Evolutionary conservation across 2,888 invertebrate species (phyloP), one percentile per base, ranked within the genome.

Genomic region (Luffia ferchaultella): DNA sequence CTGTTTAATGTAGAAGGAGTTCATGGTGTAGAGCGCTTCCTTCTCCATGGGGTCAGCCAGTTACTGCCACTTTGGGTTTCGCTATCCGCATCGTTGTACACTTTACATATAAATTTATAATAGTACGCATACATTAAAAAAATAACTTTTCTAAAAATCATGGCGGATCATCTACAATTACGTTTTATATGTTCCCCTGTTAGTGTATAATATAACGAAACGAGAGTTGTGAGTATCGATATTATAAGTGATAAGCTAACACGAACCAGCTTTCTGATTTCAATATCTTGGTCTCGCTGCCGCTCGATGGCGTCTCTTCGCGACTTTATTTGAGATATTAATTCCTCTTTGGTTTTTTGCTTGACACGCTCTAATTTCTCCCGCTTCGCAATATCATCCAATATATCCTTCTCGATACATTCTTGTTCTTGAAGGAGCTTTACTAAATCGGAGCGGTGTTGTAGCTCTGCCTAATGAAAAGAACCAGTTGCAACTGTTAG

Each of bases 381-480:
- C 16, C 64, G 55, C 51, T 68, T 73, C 0, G 63, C 63, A 2
- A 68, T 61, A 30, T 85, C 76, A 9, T 76, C 72, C 48, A 73
- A 68, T 0, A 73, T 65, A n/a, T 75, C 63, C 54, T 73, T 80
- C 63, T 86, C 86, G 16, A 84, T 57, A 12, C 63, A 64, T 57
- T 87, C 86, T 59, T 86, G 85, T 53, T 85, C 78, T 62, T 82
- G 74, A 0, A 87, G 67, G 2, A 70, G 62, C 50, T 71, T 74
- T 41, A 86, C 74, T 5, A 84, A 62, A 54, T 85, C 68, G 16
- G 70, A 69, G 2, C 85, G 70, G 53, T 86, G 82, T 52, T 58
- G 59, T 1, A 63, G 63, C 0, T 55, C 64, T 0, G 66, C 73
- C 80, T 82, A n/a, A n/a, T n/a, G n/a, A n/a, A n/a, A n/a, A n/a